Base-by-base conservation (phyloP, 1,140 invertebrate species). In the Apocrypta bakeri region DNA sequence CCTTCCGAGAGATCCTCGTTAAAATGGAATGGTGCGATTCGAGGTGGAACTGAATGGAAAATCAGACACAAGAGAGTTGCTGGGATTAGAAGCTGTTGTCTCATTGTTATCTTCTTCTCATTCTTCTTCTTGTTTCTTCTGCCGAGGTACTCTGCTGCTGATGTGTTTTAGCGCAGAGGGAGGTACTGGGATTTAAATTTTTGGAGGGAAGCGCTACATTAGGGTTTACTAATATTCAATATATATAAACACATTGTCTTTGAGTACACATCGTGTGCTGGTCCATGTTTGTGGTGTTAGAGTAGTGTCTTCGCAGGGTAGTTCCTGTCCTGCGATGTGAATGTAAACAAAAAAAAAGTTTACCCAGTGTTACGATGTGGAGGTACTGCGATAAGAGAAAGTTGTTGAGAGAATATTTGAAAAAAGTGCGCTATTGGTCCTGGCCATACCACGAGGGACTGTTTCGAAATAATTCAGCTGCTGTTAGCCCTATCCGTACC, bases 1-100 rank as follows among this genome's bases (percentile, higher is more conserved):
- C 98, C 98, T 93, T 98, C 97, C 79, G 96, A 94, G 76, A 97
- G 87, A 85, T 90, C 91, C 89, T 92, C 89, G 89, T 92, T 92
- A 90, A 92, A 92, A 86, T 88, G 91, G 90, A 92, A 97, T 29
- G 96, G 96, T 92, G 97, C 94, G 89, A 97, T 97, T 93, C 96
- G 97, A 76, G 97, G 97, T 79, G 96, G 96, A 88, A 97, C 97
- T 97, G 94, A 83, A 93, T 74, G 11, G 4, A 29, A n/a, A 56
- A 56, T 17, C 48, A 56, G 17, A 56, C 21, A 56, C 14, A n/a
- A 21, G 48, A 56, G 17, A 56, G 17, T 17, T 21, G 48, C 48
- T 56, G 17, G 17, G 17, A 56, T 56, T 56, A 56, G 21, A 56
- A 17, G 17, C 48, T 56, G 42, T 48, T 17, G 42, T 48, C 12